Conservation (phyloP, 2,888 invertebrate species). For the Spilarctia lutea region DNA sequence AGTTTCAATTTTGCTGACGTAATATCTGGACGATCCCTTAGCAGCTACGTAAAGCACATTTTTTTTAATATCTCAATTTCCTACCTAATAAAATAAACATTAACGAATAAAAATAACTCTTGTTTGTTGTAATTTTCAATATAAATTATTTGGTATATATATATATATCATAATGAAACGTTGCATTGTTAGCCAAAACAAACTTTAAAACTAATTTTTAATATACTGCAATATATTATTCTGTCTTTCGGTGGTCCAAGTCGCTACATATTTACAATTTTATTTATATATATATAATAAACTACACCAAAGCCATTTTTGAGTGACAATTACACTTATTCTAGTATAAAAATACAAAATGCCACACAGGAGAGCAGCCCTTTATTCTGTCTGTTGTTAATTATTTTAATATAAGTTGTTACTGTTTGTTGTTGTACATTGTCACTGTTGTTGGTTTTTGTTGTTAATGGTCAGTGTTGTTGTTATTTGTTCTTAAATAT, state of each 20-base stretch:
- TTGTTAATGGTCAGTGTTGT: background rate
- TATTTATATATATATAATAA: background rate
- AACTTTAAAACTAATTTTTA: constrained; percentile 34
- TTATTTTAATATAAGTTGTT: background rate
- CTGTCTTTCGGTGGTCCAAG: constrained; percentile 44
- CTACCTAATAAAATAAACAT: background rate
- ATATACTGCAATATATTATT: constrained; percentile 44
- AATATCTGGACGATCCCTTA: background rate
- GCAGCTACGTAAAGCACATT: background rate
- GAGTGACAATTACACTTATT: background rate
- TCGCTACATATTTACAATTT: background rate
- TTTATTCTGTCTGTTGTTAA: background rate
- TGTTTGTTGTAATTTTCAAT: constrained; percentile 16
- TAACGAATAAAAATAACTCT: background rate
- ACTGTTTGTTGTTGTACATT: background rate
- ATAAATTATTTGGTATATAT: constrained; percentile 23
- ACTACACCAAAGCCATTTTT: background rate
- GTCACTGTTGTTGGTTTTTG: background rate
- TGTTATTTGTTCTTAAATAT: background rate
- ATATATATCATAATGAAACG: background rate
- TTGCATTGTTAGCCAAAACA: constrained; percentile 10
- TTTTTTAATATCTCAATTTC: background rate
- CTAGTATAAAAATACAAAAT: background rate
- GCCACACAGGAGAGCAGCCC: background rate
- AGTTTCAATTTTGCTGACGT: background rate